A percentile compares a stretch with the other conserved stretches of the same genome.
Conservation (phyloP, 2,113 vertebrate genomes). For the Pardalotus punctatus region DNA sequence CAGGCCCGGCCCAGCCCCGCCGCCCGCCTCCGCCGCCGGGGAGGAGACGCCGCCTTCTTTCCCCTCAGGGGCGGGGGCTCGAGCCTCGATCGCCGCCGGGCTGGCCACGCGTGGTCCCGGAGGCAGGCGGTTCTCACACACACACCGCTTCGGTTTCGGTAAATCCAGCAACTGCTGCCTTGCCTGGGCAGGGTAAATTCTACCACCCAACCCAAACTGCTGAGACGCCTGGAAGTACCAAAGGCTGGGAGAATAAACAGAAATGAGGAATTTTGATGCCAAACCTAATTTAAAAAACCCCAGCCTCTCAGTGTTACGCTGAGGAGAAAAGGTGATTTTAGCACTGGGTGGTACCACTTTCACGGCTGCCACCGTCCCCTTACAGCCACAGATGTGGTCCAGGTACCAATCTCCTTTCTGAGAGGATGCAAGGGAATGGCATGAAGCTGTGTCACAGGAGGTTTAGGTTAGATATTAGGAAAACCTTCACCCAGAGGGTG, state of each 20-base stretch:
- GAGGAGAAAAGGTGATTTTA: neutral
- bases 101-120: fast-evolving
- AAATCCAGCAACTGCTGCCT: neutral
- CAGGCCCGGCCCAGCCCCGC: neutral
- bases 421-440: fast-evolving
- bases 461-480: neutral
- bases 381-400: neutral
- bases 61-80: neutral
- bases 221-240: neutral
- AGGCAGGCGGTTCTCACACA: fast-evolving
- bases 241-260: neutral
- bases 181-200: neutral
- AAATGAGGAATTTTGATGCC: neutral
- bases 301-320: neutral
- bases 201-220: neutral
- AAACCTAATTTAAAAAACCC: neutral
- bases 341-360: neutral
- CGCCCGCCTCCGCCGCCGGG: neutral
- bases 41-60: neutral
- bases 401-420: neutral
- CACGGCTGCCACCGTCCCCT: neutral
- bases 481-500: neutral
- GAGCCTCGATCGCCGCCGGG: fast-evolving
- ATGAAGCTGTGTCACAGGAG: neutral
- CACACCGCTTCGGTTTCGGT: neutral